Percentiles rank a stretch among this genome's conserved stretches.
Evolutionary conservation across 2,797 vertebrate species (phyloP).

Genomic region (Lutjanus campechanus): DNA sequence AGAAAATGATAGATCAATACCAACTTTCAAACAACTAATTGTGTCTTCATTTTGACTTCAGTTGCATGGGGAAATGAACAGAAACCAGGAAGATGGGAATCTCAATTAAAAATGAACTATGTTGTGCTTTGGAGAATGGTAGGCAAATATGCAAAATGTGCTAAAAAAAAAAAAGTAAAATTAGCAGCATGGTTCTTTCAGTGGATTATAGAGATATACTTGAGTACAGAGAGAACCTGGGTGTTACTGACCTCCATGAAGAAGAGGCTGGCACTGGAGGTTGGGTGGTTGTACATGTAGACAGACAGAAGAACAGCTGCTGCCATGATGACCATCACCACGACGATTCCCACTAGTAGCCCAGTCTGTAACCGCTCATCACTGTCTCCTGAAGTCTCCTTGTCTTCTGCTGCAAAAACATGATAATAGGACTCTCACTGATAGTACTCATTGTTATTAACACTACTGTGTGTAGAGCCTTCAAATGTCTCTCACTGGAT

Average conservation of each 20-base stretch:
- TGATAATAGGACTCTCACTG: neutral
- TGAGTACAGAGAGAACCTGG: neutral
- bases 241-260: conserved; percentile 92
- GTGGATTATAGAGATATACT: neutral
- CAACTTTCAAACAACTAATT: no score
- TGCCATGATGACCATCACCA: conserved; percentile 88
- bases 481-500: neutral
- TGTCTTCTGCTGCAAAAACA: conserved; percentile 48
- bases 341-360: conserved; percentile 89
- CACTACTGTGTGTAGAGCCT: no score
- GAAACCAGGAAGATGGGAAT: neutral
- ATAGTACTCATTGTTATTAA: neutral
- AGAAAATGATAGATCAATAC: neutral
- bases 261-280: conserved; percentile 93
- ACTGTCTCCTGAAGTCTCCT: conserved; percentile 22
- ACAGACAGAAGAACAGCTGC: conserved; percentile 87
- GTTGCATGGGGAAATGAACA: neutral
- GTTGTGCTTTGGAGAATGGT: neutral
- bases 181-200: neutral
- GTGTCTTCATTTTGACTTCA: neutral
- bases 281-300: conserved; percentile 95
- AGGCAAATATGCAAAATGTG: neutral
- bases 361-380: conserved; percentile 83
- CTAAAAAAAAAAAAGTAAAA: neutral
- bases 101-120: neutral